These are phyloP conservation scores for Oenanthe oenanthe DNA, from an alignment of 2,113 vertebrate genomes.

Conservation along the genomic window DNA sequence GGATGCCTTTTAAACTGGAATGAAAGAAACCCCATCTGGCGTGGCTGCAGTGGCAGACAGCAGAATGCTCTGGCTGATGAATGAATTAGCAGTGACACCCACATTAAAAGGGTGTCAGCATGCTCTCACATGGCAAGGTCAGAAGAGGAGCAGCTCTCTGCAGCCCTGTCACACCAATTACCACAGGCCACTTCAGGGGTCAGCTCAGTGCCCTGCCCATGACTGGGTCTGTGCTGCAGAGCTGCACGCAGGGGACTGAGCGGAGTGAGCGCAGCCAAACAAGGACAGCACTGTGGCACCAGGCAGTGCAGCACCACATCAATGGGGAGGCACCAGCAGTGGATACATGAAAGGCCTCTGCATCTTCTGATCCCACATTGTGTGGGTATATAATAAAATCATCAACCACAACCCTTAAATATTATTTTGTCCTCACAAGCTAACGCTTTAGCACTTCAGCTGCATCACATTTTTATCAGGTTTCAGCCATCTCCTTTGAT, in stretches of 20 bases:
- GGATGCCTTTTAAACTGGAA: background rate
- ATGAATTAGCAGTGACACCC: background rate
- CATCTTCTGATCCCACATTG: background rate
- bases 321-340: background rate
- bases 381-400: background rate
- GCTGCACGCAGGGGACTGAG: rapidly evolving
- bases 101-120: background rate
- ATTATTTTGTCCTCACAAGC: background rate
- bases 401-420: background rate
- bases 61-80: background rate
- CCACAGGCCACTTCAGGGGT: background rate
- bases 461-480: background rate
- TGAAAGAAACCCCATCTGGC: background rate
- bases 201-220: background rate
- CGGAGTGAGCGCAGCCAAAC: background rate
- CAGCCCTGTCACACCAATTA: constrained; percentile 13
- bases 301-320: background rate
- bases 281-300: background rate
- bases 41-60: background rate
- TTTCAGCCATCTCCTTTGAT: background rate
- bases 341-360: background rate
- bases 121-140: background rate
- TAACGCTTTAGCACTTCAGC: background rate
- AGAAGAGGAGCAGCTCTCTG: background rate
- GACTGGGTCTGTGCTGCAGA: background rate